These are phyloP conservation scores for Cricetomys ansorgei DNA, from an alignment of 2,113 vertebrate species.

Conservation along the genomic window DNA sequence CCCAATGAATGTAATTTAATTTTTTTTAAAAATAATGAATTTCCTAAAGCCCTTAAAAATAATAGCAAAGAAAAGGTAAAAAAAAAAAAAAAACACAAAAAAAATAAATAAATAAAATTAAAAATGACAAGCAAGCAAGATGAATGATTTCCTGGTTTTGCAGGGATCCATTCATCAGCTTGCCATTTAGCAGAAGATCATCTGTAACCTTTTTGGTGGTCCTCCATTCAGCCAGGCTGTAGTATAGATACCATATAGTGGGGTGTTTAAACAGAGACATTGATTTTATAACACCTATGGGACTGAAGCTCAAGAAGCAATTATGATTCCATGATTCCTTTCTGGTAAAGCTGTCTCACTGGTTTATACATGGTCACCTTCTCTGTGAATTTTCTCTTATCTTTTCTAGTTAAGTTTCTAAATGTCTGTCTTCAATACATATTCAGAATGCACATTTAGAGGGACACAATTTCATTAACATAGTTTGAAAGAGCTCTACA, in stretches of 20 bases:
- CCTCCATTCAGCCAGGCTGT: neutral
- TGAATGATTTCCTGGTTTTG: neutral
- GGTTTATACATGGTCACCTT: neutral
- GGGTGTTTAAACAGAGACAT: neutral
- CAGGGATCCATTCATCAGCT: neutral
- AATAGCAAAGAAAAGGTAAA: neutral
- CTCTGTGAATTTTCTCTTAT: neutral
- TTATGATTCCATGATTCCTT: neutral
- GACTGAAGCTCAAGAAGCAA: neutral
- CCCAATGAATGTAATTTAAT: neutral
- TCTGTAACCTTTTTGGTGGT: neutral
- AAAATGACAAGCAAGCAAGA: neutral
- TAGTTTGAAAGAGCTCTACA: neutral
- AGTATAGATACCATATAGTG: neutral
- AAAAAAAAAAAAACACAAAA: neutral
- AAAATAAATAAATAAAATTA: too few species aligned
- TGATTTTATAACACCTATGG: neutral
- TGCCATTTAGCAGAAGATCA: neutral
- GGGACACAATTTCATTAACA: neutral
- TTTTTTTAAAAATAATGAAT: neutral
- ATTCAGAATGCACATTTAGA: neutral
- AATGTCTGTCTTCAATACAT: neutral
- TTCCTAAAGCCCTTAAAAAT: neutral
- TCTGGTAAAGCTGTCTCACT: neutral
- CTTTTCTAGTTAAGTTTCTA: neutral